Percentiles rank a stretch among this genome's conserved stretches.
phyloP scores from a whole-genome alignment of 2,888 invertebrate genomes.

The Dynastes maya region DNA sequence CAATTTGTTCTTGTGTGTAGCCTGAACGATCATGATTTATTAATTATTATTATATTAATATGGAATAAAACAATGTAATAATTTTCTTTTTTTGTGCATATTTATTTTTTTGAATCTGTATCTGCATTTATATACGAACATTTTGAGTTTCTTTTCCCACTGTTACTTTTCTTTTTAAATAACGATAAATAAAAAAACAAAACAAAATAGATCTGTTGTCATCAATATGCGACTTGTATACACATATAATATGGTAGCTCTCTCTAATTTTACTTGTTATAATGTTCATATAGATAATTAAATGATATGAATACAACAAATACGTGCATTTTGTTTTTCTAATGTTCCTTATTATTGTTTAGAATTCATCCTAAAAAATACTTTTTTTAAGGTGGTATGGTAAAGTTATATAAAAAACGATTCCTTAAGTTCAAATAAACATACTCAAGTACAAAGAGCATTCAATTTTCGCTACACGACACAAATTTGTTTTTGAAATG shows the following conservation, averaged over 20 bases:
- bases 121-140: slow-evolving; percentile 55
- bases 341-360: background rate
- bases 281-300: slow-evolving; percentile 71
- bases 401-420: too few species aligned
- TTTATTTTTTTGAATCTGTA: slow-evolving; percentile 59
- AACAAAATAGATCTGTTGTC: slow-evolving; percentile 66
- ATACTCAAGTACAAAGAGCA: too few species aligned
- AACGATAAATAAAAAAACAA: too few species aligned
- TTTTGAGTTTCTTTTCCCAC: slow-evolving; percentile 54
- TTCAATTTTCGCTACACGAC: too few species aligned
- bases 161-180: slow-evolving; percentile 55
- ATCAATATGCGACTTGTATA: slow-evolving; percentile 66
- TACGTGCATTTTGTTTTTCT: slow-evolving; percentile 29
- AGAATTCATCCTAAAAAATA: too few species aligned
- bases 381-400: too few species aligned
- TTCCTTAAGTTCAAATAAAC: too few species aligned
- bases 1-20: slow-evolving; percentile 59
- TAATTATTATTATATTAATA: background rate
- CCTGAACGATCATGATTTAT: slow-evolving; percentile 51
- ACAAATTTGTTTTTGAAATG: too few species aligned
- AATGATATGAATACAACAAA: slow-evolving; percentile 63
- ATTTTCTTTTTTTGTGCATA: slow-evolving; percentile 56
- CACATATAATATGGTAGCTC: slow-evolving; percentile 69
- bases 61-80: background rate
- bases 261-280: slow-evolving; percentile 69